Evolutionary conservation across 2,113 vertebrate genomes (phyloP), one percentile per base, ranked within the genome.

Genomic region (Psephotus haematonotus): DNA sequence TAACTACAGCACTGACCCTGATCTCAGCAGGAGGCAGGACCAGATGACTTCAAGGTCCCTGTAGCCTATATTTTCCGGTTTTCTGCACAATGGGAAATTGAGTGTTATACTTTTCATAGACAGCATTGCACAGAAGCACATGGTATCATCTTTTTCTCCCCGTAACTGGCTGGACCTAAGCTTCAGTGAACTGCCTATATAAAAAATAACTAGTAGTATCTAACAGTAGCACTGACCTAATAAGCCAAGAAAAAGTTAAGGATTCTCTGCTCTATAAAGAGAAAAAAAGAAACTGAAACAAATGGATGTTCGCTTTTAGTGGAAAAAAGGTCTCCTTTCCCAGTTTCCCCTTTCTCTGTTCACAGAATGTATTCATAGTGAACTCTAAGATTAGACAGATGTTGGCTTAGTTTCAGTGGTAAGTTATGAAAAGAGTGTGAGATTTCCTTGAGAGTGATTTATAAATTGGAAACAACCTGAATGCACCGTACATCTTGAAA

Each of bases 341-440:
- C 88, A 95, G 88, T 62, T 53, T 79, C 64, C 43, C 69, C 70
- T 86, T 70, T 81, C 57, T 92, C 78, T 90, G 92, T 96, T 97
- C 96, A 97, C 74, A 77, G 46, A 90, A 80, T 8, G 28, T 57
- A 82, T 71, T 96, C 91, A 63, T 33, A 92, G 95, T 74, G 95
- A 92, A 96, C 52, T 87, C 95, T 91, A 96, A 96, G 78, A 97
- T 92, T 28, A 96, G 85, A 95, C 86, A 97, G 65, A 86, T 92
- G 94, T 96, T 96, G 81, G 82, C 92, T 93, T 81, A 39, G 88
- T 88, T 97, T 97, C 87, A 91, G 88, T 22, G 53, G 57, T 67
- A 82, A 86, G 84, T 85, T 88, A 86, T 69, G 90, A 41, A 87
- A 91, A 84, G 47, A 81, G 67, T 43, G 31, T 53, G 33, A 92